These are phyloP conservation scores for Tryphoninae sp. DNA, from an alignment of 2,888 invertebrate genomes.

Conservation along the genomic window DNA sequence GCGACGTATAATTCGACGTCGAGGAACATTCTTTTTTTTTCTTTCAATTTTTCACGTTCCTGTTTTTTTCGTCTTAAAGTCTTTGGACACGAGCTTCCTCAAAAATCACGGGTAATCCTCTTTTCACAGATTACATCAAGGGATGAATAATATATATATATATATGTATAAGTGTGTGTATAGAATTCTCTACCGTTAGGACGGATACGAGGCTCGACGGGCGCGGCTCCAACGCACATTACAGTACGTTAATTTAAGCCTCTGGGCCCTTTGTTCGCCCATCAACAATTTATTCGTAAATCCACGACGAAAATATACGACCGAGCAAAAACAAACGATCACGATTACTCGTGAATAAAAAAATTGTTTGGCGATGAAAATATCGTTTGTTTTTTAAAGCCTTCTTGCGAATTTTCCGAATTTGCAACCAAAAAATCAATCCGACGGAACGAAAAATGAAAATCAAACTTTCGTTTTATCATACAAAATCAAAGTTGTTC, in stretches of 20 bases:
- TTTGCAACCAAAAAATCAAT: too few species aligned
- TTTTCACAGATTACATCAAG: conserved; percentile 49
- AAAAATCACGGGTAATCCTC: conserved; percentile 50
- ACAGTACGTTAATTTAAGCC: conserved; percentile 44
- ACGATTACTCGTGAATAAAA: background rate
- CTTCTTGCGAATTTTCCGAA: background rate
- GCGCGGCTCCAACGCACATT: conserved; percentile 48
- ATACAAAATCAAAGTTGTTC: too few species aligned
- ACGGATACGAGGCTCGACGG: conserved; percentile 50
- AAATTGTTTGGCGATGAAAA: background rate
- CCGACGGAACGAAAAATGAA: too few species aligned
- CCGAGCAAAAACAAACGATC: background rate
- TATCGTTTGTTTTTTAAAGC: background rate
- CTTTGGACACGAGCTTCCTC: conserved; percentile 38
- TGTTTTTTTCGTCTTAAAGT: conserved; percentile 8
- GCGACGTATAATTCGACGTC: conserved; percentile 10
- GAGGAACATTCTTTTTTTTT: conserved; percentile 1
- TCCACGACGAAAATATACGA: conserved; percentile 3
- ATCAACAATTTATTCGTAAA: conserved; percentile 40
- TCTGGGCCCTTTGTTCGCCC: conserved; percentile 47
- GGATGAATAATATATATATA: conserved; percentile 48
- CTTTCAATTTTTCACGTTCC: background rate
- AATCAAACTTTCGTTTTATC: too few species aligned
- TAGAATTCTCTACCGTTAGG: conserved; percentile 27
- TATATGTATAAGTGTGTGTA: conserved; percentile 12